Evolutionary conservation across 2,797 vertebrate species (phyloP), one percentile per base, ranked within the genome.

Genomic region (Sebastes steindachneri): DNA sequence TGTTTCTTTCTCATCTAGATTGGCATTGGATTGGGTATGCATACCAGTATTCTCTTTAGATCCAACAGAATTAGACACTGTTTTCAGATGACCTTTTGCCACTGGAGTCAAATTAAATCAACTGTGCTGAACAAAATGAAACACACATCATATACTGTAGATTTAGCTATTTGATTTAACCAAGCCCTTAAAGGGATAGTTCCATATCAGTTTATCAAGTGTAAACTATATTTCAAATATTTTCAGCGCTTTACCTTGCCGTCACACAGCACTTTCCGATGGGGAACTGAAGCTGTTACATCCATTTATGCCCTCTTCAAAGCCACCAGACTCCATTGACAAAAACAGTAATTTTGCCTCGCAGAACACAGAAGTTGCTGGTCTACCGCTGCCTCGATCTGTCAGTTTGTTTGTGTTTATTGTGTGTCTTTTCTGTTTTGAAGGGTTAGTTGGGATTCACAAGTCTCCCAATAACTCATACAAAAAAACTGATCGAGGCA

Each of bases 101-200:
- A 73, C 5, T 55, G 11, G 8, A 33, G 21, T 57, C 48, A 8
- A 53, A 66, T 37, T 15, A 14, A 65, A 21, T 25, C 26, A 59
- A 10, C 21, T 31, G 14, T 76, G 72, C 58, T 48, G 14, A 71
- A 75, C 25, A 59, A 73, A 76, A 76, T 53, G 19, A 57, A 68
- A 59, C 25, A 58, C 7, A 66, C 14, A 64, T 48, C 7, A 6
- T 37, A 25, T 19, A 51, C 33, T 35, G 33, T 11, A 35, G 1
- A 78, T 4, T 37, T 28, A 77, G 7, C 11, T 41, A 29, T 17
- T 21, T n/a, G 8, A 59, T 26, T 63, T 73, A 4, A 28, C 29
- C 4, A 33, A 37, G 4, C 3, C 5, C 9, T 68, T 53, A 63
- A 51, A 57, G 14, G 48, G 17, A 51, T 51, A 51, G 48, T 4